phyloP scores from a whole-genome alignment of 2,113 vertebrate species.

The Nesoenas mayeri region DNA sequence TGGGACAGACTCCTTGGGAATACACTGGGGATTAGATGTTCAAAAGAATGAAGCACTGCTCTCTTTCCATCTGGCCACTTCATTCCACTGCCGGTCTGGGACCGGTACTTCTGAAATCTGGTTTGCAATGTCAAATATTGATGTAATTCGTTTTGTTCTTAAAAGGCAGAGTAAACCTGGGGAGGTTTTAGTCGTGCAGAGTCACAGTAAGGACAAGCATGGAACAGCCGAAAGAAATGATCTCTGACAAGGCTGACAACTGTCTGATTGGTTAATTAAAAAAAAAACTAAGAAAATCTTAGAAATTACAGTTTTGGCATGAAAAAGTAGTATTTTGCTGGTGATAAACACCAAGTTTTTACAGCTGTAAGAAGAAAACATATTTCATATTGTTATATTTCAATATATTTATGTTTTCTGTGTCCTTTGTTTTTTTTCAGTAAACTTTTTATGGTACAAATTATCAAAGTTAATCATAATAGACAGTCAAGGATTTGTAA shows the following conservation, averaged over 20 bases:
- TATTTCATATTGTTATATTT: not conserved
- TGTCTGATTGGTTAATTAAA: not conserved
- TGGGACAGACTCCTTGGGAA: constrained; percentile 20
- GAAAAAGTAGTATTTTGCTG: not conserved
- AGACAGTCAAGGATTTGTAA: not conserved
- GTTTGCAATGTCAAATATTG: not conserved
- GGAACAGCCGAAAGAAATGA: not conserved
- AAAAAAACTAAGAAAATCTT: not conserved
- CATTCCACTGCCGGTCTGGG: not conserved
- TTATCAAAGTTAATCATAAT: not conserved
- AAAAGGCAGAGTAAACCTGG: not conserved
- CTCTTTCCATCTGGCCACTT: constrained; percentile 34
- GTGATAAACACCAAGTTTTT: not conserved
- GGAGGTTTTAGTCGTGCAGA: not conserved
- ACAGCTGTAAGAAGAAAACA: not conserved
- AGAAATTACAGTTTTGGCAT: not conserved
- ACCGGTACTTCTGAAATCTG: not conserved
- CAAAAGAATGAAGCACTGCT: not conserved
- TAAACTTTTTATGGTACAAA: not conserved
- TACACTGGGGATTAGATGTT: constrained; percentile 8
- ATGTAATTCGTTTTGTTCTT: not conserved
- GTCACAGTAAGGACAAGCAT: not conserved
- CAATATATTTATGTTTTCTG: not conserved
- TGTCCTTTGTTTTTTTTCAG: not conserved
- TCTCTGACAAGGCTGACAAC: not conserved